Base-by-base conservation (phyloP, 2,888 invertebrate species). In the Acanthococcus lagerstroemiae region DNA sequence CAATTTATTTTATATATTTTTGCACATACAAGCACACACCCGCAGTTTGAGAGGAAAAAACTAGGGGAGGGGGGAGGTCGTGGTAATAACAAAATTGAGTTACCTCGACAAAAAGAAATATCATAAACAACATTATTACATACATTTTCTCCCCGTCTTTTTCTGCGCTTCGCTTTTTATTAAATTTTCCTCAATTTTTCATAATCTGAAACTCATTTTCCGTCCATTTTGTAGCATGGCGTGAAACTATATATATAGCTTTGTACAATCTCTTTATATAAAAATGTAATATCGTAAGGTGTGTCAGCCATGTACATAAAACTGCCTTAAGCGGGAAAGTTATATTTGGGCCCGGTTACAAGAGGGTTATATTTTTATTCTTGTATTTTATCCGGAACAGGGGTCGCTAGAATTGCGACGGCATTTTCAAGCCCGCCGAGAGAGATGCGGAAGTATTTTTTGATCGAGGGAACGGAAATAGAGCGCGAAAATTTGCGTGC, bases 161-260 rank as follows among this genome's bases (percentile, higher is more conserved):
- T 61, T 61, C 44, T 63, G 44, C 61, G 68, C 60, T 66, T 68
- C 57, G 60, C 69, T 69, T 69, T 69, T 71, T 71, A 71, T 71
- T 71, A 71, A 71, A 71, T 71, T 70, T 69, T 67, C 67, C 67
- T 69, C 69, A 70, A 69, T 71, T 71, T 71, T 70, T 70, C 70
- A 71, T 70, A 70, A 66, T 66, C 66, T 69, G 71, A 71, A 71
- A 71, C 69, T 71, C 70, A 68, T 71, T 71, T 71, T 67, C 65
- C 65, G 48, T 66, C 57, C 66, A 63, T 63, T 63, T 63, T 63
- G 63, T 37, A 52, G 54, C 30, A 50, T 37, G 52, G 63, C 63
- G 63, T 63, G 52, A 63, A 60, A 63, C 50, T 37, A 27, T 52
- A 54, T 63, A 56, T 56, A 48, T 48, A 54, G 25, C 50, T 48